Evolutionary conservation across 2,113 vertebrate species (phyloP).

Genomic region (Pseudorhombus dupliciocellatus): DNA sequence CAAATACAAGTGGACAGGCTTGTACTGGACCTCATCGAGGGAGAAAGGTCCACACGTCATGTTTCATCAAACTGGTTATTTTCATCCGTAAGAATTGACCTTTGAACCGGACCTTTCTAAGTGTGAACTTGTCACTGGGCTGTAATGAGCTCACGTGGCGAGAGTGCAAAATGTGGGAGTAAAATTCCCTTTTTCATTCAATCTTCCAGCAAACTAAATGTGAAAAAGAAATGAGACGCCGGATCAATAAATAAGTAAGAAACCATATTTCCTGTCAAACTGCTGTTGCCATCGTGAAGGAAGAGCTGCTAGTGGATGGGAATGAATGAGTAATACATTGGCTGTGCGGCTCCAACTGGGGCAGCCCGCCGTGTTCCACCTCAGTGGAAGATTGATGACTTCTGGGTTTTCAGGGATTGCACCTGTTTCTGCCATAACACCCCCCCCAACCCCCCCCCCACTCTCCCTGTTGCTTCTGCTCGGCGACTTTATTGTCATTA

Average conservation of each 20-base stretch:
- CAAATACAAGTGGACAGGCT: no score
- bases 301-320: conserved; percentile 25
- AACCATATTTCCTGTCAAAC: conserved; percentile 10
- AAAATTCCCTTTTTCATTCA: neutral
- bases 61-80: no score
- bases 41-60: no score
- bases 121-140: neutral
- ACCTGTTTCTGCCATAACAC: conserved; percentile 32
- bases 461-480: neutral
- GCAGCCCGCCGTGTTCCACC: conserved; percentile 53
- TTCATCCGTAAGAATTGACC: no score
- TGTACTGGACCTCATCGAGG: no score
- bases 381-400: conserved; percentile 67
- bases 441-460: neutral
- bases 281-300: neutral
- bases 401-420: conserved; percentile 60
- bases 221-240: neutral
- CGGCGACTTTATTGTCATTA: neutral
- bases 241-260: neutral
- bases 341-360: conserved; percentile 23
- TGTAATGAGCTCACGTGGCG: neutral
- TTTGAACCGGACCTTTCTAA: neutral
- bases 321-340: conserved; percentile 33
- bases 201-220: neutral
- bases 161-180: neutral